Percentiles rank a stretch among this genome's conserved stretches.
Evolutionary conservation across 2,888 invertebrate species (phyloP).

Genomic region (Troides aeacus): DNA sequence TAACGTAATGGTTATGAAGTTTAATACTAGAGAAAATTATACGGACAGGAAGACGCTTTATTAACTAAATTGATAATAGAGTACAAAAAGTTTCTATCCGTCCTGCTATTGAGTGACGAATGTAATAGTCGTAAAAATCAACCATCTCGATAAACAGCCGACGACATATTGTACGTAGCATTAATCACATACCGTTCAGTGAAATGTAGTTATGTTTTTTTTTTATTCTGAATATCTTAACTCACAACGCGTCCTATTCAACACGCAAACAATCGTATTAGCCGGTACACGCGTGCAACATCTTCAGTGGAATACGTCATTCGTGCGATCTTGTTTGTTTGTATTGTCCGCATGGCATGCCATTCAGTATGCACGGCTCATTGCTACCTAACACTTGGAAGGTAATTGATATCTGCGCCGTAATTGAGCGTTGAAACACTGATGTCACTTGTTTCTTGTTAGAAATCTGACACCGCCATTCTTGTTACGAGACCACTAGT

Average conservation of each 20-base stretch:
- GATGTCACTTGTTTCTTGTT: constrained; percentile 26
- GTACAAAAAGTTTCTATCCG: neutral
- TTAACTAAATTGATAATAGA: neutral
- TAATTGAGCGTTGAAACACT: constrained; percentile 30
- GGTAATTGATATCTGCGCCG: constrained; percentile 29
- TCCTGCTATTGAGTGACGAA: neutral
- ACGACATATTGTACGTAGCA: neutral
- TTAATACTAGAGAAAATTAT: constrained; percentile 1
- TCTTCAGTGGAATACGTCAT: constrained; percentile 14
- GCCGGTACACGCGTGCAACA: constrained; percentile 4
- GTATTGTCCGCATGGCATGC: constrained; percentile 8
- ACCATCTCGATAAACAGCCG: neutral
- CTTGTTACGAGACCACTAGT: constrained; percentile 16
- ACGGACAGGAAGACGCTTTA: neutral
- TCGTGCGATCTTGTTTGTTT: constrained; percentile 27
- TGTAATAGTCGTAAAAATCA: neutral
- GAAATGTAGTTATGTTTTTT: neutral
- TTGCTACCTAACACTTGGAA: constrained; percentile 29
- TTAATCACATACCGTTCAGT: neutral
- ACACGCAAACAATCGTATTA: constrained; percentile 12
- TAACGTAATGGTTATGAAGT: constrained; percentile 11
- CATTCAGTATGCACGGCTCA: constrained; percentile 26
- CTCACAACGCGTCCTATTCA: neutral
- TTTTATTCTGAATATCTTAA: neutral
- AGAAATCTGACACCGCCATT: constrained; percentile 22